phyloP scores from a whole-genome alignment of 2,888 invertebrate species.

The Rhaphigaster nebulosa region DNA sequence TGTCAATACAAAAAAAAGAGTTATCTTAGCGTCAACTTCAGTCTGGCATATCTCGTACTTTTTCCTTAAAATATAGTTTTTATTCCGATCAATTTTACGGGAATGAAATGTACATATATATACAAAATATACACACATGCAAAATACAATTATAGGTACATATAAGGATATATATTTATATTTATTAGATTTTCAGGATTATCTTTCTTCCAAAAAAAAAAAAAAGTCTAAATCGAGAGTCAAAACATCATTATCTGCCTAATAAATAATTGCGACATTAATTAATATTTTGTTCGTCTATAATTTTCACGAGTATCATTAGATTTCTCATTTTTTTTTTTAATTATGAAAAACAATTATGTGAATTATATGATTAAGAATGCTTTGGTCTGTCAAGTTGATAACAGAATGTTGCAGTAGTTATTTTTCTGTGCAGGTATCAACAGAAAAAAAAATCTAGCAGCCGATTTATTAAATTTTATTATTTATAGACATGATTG shows the following conservation, averaged over 20 bases:
- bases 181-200: background rate
- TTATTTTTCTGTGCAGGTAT: background rate
- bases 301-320: background rate
- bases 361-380: too few relatives aligned
- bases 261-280: background rate
- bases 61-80: background rate
- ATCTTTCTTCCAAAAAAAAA: background rate
- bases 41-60: background rate
- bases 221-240: background rate
- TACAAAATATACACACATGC: too few relatives aligned
- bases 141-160: too few relatives aligned
- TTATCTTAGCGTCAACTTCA: background rate
- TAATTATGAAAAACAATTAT: too few relatives aligned
- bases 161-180: too few relatives aligned
- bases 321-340: background rate
- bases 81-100: background rate
- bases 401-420: too few relatives aligned
- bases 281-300: background rate
- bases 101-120: background rate
- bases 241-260: background rate
- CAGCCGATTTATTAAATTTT: background rate
- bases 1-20: too few relatives aligned
- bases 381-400: too few relatives aligned
- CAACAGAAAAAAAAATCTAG: background rate
- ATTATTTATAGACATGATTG: background rate